Conservation (phyloP, 2,113 vertebrate genomes). For the Psettodes erumei region DNA sequence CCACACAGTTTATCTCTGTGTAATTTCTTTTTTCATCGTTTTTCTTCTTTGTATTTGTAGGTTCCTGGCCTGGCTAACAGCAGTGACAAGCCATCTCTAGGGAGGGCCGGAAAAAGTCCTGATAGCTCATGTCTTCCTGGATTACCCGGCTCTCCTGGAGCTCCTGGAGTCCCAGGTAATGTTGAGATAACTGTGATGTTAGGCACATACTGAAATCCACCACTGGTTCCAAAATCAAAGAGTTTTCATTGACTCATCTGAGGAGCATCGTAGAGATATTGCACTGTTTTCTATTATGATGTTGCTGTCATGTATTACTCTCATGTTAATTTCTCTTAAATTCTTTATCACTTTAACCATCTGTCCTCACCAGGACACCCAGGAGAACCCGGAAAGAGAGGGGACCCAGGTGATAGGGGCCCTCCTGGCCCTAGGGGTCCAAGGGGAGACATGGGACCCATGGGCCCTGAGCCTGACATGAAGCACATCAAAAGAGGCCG, state of each 20-base stretch:
- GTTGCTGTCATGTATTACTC: not conserved
- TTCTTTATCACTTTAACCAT: not conserved
- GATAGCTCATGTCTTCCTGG: slow-evolving; percentile 62
- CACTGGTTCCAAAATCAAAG: not conserved
- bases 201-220: no score
- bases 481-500: slow-evolving; percentile 82
- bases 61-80: slow-evolving; percentile 75
- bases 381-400: slow-evolving; percentile 78
- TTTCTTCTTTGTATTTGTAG: slow-evolving; percentile 28
- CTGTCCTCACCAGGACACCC: slow-evolving; percentile 71
- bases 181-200: not conserved
- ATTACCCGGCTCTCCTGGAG: slow-evolving; percentile 74
- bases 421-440: slow-evolving; percentile 74
- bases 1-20: not conserved
- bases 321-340: not conserved
- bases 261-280: no score
- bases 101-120: slow-evolving; percentile 72
- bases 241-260: not conserved
- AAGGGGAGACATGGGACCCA: slow-evolving; percentile 83
- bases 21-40: not conserved
- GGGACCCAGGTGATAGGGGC: slow-evolving; percentile 73
- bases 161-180: slow-evolving; percentile 82
- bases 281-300: not conserved
- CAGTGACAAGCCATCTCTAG: slow-evolving; percentile 76
- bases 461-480: slow-evolving; percentile 82